Evolutionary conservation across 2,113 vertebrate species (phyloP).

Genomic region (Pao palembangensis): DNA sequence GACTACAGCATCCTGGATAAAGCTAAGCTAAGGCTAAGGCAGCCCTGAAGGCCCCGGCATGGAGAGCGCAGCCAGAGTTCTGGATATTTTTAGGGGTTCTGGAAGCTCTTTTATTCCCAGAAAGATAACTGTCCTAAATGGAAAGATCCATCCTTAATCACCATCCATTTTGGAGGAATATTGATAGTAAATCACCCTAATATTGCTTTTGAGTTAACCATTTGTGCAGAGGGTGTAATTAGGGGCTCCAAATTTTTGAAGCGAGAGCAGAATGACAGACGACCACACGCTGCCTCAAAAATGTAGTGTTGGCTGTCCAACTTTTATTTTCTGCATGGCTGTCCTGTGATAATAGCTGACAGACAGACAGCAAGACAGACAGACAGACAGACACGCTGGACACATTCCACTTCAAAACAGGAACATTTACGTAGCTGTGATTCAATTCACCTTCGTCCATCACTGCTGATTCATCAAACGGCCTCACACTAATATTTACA

Average conservation of each 20-base stretch:
- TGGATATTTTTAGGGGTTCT: constrained; percentile 13
- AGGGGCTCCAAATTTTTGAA: constrained; percentile 13
- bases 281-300: constrained; percentile 26
- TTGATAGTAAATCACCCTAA: constrained; percentile 23
- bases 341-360: constrained; percentile 45
- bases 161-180: constrained; percentile 4
- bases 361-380: constrained; percentile 15
- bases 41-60: constrained; percentile 32
- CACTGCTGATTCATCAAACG: constrained; percentile 63
- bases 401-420: constrained; percentile 37
- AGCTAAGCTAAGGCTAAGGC: constrained; percentile 61
- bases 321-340: constrained; percentile 29
- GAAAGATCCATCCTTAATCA: constrained; percentile 38
- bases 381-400: constrained; percentile 35
- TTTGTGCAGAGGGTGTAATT: constrained; percentile 30
- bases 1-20: constrained; percentile 47
- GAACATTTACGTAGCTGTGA: constrained; percentile 61
- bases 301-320: constrained; percentile 41
- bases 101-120: constrained; percentile 22
- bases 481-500: constrained; percentile 64
- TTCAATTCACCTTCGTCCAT: constrained; percentile 67
- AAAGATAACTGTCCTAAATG: constrained; percentile 31
- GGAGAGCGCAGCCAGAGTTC: constrained; percentile 20
- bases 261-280: constrained; percentile 8
- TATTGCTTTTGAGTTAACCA: constrained; percentile 15